Conservation (phyloP, 1,140 invertebrate species). For the Choristoneura fumiferana region DNA sequence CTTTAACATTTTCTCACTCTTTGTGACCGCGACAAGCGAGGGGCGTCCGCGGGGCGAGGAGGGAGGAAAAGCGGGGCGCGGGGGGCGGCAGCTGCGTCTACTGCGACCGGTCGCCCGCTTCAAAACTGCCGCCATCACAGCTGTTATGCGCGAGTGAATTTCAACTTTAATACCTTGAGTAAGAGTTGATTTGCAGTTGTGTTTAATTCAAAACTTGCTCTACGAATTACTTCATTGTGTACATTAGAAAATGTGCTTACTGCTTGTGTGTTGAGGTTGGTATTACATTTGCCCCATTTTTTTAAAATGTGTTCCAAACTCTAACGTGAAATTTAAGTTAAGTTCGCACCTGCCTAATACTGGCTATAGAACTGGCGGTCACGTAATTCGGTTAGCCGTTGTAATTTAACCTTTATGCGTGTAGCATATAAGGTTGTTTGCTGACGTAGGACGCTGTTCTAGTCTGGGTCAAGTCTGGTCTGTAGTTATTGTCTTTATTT, state of each 20-base stretch:
- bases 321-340: neutral
- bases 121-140: slow-evolving; percentile 63
- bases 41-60: slow-evolving; percentile 41
- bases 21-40: slow-evolving; percentile 66
- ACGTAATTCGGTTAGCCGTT: neutral
- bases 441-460: neutral
- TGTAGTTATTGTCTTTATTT: slow-evolving; percentile 16
- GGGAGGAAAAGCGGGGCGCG: slow-evolving; percentile 37
- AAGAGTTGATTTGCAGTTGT: neutral
- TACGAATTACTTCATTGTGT: neutral
- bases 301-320: slow-evolving; percentile 1
- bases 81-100: slow-evolving; percentile 67
- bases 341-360: slow-evolving; percentile 11
- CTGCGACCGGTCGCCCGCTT: slow-evolving; percentile 57
- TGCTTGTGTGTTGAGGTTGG: neutral
- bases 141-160: slow-evolving; percentile 22
- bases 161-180: slow-evolving; percentile 25
- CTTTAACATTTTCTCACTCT: slow-evolving; percentile 35
- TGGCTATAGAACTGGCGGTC: neutral
- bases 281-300: neutral
- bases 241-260: neutral
- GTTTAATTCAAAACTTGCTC: neutral
- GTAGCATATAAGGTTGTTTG: neutral
- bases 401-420: neutral
- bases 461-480: slow-evolving; percentile 16